These are phyloP conservation scores for Petrocephalus schoutedeni DNA, from an alignment of 2,797 vertebrate species.

Conservation along the genomic window DNA sequence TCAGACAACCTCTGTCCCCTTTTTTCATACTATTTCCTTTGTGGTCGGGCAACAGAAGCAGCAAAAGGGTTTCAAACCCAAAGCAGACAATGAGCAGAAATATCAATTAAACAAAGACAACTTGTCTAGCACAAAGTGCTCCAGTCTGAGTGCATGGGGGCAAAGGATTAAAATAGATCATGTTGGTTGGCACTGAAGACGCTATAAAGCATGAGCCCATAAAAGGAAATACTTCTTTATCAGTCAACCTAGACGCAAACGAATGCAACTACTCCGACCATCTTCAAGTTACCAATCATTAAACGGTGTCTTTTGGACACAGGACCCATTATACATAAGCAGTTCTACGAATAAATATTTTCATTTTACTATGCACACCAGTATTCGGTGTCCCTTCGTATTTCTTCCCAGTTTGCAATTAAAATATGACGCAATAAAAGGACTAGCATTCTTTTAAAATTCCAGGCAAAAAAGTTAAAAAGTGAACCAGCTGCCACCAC, in stretches of 20 bases:
- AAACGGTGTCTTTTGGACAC: not conserved
- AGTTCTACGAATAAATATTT: not conserved
- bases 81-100: not conserved
- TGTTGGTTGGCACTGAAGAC: conserved; percentile 55
- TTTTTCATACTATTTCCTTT: not conserved
- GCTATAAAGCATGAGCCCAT: conserved; percentile 50
- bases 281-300: not conserved
- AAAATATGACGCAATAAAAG: not conserved
- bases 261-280: conserved; percentile 1
- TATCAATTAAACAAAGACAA: not conserved
- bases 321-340: not conserved
- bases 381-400: not conserved
- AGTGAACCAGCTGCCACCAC: not conserved
- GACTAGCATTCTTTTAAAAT: not conserved
- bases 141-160: conserved; percentile 30
- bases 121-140: conserved; percentile 20
- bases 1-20: not conserved
- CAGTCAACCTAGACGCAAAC: conserved; percentile 40
- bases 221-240: conserved; percentile 46
- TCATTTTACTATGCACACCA: not conserved
- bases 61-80: not conserved
- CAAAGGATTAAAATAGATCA: conserved; percentile 58
- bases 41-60: not conserved
- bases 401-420: not conserved
- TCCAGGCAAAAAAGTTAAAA: not conserved